phyloP scores from a whole-genome alignment of 2,113 vertebrate genomes.

The Bujurquina vittata region DNA sequence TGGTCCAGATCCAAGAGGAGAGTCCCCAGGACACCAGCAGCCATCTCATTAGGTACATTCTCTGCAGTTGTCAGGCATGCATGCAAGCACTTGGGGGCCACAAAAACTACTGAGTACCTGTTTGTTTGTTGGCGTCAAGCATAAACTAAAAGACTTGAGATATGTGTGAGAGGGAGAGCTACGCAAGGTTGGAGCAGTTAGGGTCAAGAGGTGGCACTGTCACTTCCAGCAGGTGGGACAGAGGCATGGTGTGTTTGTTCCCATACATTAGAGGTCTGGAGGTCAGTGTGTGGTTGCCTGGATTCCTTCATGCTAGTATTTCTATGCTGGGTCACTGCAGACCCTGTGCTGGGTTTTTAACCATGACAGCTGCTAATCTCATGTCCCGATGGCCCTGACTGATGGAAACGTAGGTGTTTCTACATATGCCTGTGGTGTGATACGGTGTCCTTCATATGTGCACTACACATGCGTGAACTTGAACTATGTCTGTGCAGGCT shows the following conservation, averaged over 20 bases:
- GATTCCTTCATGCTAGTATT: conserved; percentile 63
- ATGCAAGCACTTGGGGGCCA: too few relatives aligned
- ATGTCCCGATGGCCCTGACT: conserved; percentile 23
- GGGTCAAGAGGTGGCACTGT: conserved; percentile 36
- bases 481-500: conserved; percentile 31
- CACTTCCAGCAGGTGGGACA: conserved; percentile 55
- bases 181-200: neutral
- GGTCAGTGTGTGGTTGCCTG: conserved; percentile 47
- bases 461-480: conserved; percentile 35
- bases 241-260: conserved; percentile 37
- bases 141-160: neutral
- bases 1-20: too few relatives aligned
- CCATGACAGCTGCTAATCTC: conserved; percentile 68
- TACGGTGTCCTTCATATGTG: conserved; percentile 11
- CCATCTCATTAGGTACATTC: too few relatives aligned
- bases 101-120: too few relatives aligned
- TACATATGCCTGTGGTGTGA: conserved; percentile 16
- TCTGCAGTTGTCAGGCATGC: too few relatives aligned
- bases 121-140: neutral
- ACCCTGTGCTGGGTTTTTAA: conserved; percentile 59
- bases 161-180: neutral
- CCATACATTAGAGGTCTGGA: conserved; percentile 26
- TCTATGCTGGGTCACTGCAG: conserved; percentile 23
- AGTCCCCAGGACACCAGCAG: too few relatives aligned
- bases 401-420: conserved; percentile 42